These are phyloP conservation scores for Rhynchonycteris naso DNA, from an alignment of 2,797 vertebrate genomes.

Conservation along the genomic window DNA sequence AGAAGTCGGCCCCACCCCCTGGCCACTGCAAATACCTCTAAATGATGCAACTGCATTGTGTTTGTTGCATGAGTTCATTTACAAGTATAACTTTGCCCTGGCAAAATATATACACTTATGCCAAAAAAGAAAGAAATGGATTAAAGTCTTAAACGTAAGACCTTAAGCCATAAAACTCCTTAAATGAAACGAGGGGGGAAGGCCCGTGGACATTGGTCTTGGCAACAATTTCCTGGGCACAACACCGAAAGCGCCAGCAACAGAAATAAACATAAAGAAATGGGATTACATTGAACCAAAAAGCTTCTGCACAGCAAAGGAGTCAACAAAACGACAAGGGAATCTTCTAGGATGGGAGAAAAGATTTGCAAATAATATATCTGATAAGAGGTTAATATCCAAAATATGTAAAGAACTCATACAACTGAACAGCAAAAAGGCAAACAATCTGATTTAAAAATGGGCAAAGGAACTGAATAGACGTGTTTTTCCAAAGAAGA, in stretches of 20 bases:
- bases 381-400: not conserved
- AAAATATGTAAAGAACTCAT: not conserved
- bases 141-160: not conserved
- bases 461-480: not conserved
- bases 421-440: not conserved
- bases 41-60: fast-evolving
- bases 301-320: not conserved
- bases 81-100: not conserved
- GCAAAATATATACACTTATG: no score
- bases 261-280: not conserved
- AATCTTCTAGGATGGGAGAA: not conserved
- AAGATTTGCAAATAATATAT: not conserved
- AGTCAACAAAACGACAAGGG: not conserved
- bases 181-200: not conserved
- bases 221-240: not conserved
- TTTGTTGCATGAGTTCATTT: not conserved
- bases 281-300: not conserved
- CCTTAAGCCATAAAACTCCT: not conserved
- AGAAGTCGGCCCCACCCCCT: fast-evolving
- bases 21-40: not conserved
- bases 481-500: not conserved
- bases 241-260: not conserved
- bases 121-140: not conserved
- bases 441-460: not conserved
- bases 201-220: not conserved